Evolutionary conservation across 2,113 vertebrate genomes (phyloP).

Genomic region (Triplophysa siluroides): DNA sequence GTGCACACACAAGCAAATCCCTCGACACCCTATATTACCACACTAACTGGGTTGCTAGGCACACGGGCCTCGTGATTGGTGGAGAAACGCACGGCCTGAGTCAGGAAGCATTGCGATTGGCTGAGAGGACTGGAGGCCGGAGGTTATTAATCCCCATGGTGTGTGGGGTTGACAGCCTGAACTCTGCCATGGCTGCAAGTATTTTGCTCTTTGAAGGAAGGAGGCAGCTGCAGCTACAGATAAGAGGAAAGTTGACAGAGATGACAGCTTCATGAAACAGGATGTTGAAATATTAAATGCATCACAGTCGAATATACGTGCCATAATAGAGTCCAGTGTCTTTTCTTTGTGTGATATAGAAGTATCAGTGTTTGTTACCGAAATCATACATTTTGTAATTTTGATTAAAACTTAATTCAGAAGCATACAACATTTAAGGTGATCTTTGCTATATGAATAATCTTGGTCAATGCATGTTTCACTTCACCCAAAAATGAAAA

Average conservation of each 20-base stretch:
- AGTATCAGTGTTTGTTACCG: not conserved
- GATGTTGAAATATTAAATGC: not conserved
- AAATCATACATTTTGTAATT: not conserved
- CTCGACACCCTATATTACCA: slow-evolving; percentile 76
- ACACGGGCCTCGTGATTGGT: slow-evolving; percentile 83
- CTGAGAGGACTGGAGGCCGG: slow-evolving; percentile 73
- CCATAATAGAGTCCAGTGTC: not conserved
- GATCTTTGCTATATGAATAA: no score
- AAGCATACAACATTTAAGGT: no score
- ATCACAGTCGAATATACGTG: not conserved
- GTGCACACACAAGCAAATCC: slow-evolving; percentile 52
- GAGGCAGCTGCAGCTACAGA: slow-evolving; percentile 75
- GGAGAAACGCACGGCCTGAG: slow-evolving; percentile 91
- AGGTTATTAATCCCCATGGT: slow-evolving; percentile 83
- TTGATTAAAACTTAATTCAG: no score
- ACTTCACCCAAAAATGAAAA: no score
- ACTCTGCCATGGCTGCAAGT: slow-evolving; percentile 88
- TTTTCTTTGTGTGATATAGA: slow-evolving; percentile 5
- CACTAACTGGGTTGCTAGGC: slow-evolving; percentile 74
- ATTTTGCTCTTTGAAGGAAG: slow-evolving; percentile 90
- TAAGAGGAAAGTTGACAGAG: slow-evolving; percentile 6
- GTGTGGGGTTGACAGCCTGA: slow-evolving; percentile 87
- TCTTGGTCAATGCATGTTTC: no score
- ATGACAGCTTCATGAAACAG: not conserved
- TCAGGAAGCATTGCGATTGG: slow-evolving; percentile 75